These are phyloP conservation scores for Podabrus alpinus DNA, from an alignment of 2,888 invertebrate species.

Conservation along the genomic window DNA sequence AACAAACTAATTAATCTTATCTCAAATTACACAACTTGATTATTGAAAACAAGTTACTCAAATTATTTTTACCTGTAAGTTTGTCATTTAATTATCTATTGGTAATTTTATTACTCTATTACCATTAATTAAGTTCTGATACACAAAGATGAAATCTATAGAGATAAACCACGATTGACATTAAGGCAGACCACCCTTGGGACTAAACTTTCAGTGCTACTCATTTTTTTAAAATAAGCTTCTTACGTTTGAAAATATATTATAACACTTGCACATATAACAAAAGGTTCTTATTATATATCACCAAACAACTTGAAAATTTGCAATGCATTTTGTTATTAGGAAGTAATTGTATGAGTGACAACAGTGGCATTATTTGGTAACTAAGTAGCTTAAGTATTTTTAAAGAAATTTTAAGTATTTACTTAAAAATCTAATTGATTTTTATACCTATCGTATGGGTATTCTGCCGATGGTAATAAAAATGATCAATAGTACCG, in stretches of 20 bases:
- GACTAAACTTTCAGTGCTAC: conserved; percentile 10
- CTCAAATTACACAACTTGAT: conserved; percentile 10
- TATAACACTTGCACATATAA: background rate
- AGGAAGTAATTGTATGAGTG: background rate
- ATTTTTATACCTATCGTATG: background rate
- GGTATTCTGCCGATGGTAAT: background rate
- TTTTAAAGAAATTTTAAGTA: background rate
- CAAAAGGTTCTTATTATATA: conserved; percentile 6
- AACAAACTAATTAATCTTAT: conserved; percentile 19
- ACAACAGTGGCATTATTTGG: background rate
- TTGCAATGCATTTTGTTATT: background rate
- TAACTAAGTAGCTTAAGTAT: conserved; percentile 1
- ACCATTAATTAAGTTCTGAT: conserved; percentile 35
- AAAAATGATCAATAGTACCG: background rate
- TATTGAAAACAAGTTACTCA: background rate
- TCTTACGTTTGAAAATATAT: conserved; percentile 19
- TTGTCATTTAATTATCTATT: background rate
- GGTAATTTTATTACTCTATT: conserved; percentile 14
- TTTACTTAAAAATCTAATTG: background rate
- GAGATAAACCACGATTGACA: conserved; percentile 33
- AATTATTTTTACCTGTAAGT: conserved; percentile 2
- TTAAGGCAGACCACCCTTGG: conserved; percentile 33
- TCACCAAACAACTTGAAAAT: background rate
- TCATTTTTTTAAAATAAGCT: conserved; percentile 25
- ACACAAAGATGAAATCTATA: conserved; percentile 31